Percentiles rank a stretch among this genome's conserved stretches.
Evolutionary conservation across 2,888 invertebrate species (phyloP).

Genomic region (Fragum sueziense): DNA sequence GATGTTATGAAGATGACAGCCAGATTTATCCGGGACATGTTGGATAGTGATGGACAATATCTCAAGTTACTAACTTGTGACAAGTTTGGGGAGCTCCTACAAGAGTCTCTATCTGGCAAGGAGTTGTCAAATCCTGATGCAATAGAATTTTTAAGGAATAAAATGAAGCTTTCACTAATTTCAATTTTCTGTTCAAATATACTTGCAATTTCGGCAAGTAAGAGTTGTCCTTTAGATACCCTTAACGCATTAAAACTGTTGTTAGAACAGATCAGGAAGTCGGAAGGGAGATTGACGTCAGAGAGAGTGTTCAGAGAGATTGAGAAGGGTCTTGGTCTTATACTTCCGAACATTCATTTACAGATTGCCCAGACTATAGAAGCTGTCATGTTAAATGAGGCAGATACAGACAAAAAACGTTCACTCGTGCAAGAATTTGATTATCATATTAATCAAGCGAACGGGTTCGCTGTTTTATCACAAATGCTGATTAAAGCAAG

Average conservation of each 20-base stretch:
- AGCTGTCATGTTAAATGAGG: too few species aligned
- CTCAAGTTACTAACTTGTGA: neutral
- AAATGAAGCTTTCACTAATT: neutral
- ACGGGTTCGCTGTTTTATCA: neutral
- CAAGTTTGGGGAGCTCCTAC: neutral
- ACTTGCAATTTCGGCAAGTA: neutral
- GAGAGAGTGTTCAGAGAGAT: neutral
- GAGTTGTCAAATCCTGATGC: too few species aligned
- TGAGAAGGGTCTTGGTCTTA: neutral
- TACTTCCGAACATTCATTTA: neutral
- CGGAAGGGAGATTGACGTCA: too few species aligned
- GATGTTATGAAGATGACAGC: neutral
- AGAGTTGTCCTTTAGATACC: neutral
- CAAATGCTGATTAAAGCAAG: neutral
- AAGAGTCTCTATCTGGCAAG: too few species aligned
- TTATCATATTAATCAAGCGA: neutral
- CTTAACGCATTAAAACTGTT: too few species aligned
- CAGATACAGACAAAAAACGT: neutral
- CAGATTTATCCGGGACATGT: neutral
- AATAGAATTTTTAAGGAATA: too few species aligned
- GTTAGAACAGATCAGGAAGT: too few species aligned
- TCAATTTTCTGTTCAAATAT: too few species aligned
- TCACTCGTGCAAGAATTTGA: too few species aligned
- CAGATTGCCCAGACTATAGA: neutral
- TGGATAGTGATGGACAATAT: neutral